Conservation (phyloP, 64 coral and sea anemone genomes). For the Hydrozoanthus tunicans region DNA sequence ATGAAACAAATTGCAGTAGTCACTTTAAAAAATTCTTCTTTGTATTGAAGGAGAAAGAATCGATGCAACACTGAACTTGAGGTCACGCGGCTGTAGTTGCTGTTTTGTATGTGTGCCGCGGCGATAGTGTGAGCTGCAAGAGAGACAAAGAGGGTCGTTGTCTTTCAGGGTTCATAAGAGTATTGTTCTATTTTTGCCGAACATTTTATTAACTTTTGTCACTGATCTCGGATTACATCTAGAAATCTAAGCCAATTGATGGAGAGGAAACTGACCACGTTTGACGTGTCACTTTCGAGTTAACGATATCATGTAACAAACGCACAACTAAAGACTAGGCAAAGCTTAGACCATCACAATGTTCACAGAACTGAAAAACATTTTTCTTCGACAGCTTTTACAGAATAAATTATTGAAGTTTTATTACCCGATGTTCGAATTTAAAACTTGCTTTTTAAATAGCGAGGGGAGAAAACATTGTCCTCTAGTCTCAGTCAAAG, state of each 20-base stretch:
- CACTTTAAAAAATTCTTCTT: no score
- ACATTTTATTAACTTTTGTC: slow-evolving; percentile 21
- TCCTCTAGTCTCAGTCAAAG: not conserved
- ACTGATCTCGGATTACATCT: slow-evolving; percentile 24
- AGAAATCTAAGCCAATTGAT: slow-evolving; percentile 41
- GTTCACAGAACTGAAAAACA: not conserved
- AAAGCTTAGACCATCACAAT: not conserved
- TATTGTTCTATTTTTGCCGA: slow-evolving; percentile 34
- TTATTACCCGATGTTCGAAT: not conserved
- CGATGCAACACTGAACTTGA: no score
- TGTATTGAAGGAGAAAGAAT: no score
- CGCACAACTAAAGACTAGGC: not conserved
- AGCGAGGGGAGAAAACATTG: not conserved
- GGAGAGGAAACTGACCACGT: not conserved
- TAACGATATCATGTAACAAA: slow-evolving; percentile 36
- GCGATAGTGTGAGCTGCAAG: not conserved
- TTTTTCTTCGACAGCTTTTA: not conserved
- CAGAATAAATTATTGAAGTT: not conserved
- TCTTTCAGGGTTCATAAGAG: slow-evolving; percentile 41
- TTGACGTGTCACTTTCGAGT: slow-evolving; percentile 31
- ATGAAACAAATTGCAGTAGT: no score
- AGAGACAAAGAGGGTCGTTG: slow-evolving; percentile 41
- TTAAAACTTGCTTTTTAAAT: not conserved
- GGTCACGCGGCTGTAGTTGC: no score
- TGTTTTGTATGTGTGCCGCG: not conserved